Base-by-base conservation (phyloP, 2,888 invertebrate species). In the Synanthedon vespiformis region DNA sequence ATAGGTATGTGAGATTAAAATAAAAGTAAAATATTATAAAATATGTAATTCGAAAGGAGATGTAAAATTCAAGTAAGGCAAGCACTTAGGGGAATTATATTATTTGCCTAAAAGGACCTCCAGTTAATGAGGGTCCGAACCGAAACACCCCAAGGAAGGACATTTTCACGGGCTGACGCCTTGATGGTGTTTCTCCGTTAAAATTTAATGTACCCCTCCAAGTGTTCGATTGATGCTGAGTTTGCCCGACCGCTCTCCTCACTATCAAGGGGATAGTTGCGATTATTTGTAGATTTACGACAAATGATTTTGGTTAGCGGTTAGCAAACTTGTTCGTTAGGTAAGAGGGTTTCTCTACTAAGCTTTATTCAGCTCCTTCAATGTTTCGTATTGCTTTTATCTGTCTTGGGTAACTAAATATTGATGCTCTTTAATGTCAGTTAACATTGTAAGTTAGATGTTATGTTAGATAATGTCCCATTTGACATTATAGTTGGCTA, bases 71-170 rank as follows among this genome's bases (percentile, higher is more conserved):
- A 44, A 44, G 14, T 44, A 8, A 14, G 44, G 13, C 44, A 14
- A 44, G 44, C 62, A 65, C 72, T 72, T 70, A 65, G 59, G 57
- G 68, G 65, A 59, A 61, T 63, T 59, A 61, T 61, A 60, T 57
- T 51, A 41, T 41, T 58, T 57, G 53, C 54, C 55, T 63, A 64
- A 57, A 56, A 56, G 67, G 70, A 65, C 68, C 64, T 57, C 65
- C 67, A 63, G 67, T 68, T 75, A 74, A 73, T 70, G 67, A 70
- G 67, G 74, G 74, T 71, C 63, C 65, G 64, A 59, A 63, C 63
- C 65, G 64, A 59, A 63, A 62, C 61, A 58, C 66, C 64, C 70
- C 57, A 57, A 59, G 67, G 70, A 68, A 63, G 56, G 62, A 58
- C 67, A 62, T 66, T 72, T 70, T 64, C 67, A 70, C 68, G 68